Evolutionary conservation across 2,888 invertebrate species (phyloP), one percentile per base, ranked within the genome.

Genomic region (Monochamus alternatus): DNA sequence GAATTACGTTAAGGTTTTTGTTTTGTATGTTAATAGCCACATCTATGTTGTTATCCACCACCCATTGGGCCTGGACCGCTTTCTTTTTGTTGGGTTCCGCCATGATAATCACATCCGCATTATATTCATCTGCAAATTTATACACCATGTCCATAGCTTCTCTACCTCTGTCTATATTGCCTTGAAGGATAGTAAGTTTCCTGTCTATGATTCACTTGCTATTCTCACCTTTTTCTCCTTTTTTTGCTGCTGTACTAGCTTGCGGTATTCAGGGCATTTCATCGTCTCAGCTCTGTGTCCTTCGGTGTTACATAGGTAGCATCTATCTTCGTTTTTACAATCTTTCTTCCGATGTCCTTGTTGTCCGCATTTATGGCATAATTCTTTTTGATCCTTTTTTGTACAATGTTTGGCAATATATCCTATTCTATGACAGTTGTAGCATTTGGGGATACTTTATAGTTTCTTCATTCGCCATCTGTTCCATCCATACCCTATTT

Each of bases 281-380:
- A 58, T 58, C 14, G 58, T 58, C n/a, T 58, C 58, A 12, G 22
- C 14, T 30, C 30, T 58, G 14, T 58, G 58, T 30, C 58, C 58
- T 58, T 58, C 58, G 8, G 58, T 30, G 30, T 58, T 58, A n/a
- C 58, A 58, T n/a, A 58, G 58, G 58, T 58, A 58, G n/a, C 58
- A 58, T 7, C 58, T 14, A 8, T 58, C 12, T 30, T 58, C 22
- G 58, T 58, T 58, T 58, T 58, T 14, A n/a, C 58, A 58, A 4
- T 58, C 22, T n/a, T 58, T 58, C 30, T n/a, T 47, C 12, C 12
- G 47, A 10, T 47, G 47, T 47, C 47, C 47, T 47, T 47, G 47
- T 47, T 47, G 47, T 12, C 47, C 47, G 4, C 47, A 47, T 12
- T 47, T 47, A 12, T 47, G 47, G 10, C 47, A 44, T 8, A 9